These are phyloP conservation scores for Bombylius discolor DNA, from an alignment of 2,888 invertebrate species.

Conservation along the genomic window DNA sequence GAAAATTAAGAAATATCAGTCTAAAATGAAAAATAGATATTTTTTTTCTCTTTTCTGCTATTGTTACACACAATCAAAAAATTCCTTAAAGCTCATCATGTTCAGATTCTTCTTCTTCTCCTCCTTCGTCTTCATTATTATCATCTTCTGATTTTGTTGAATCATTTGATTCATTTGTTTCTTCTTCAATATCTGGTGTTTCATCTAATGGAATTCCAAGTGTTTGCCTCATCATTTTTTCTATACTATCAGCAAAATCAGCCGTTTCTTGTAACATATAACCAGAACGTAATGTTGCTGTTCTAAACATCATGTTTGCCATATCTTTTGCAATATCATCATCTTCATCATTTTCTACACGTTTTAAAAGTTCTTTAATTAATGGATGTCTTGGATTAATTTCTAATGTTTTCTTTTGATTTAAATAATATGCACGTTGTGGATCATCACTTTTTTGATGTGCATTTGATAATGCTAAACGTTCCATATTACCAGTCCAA, in stretches of 20 bases:
- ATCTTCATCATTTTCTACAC: constrained; percentile 63
- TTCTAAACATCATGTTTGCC: constrained; percentile 80
- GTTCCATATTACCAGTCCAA: constrained; percentile 99
- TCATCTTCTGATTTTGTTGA: constrained; percentile 35
- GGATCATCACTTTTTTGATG: constrained; percentile 92
- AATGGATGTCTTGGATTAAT: constrained; percentile 96
- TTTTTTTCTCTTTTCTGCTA: too few species aligned
- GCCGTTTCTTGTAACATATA: constrained; percentile 77
- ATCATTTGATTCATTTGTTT: constrained; percentile 34
- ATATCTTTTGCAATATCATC: constrained; percentile 70
- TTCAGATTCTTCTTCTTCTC: constrained; percentile 35
- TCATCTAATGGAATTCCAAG: constrained; percentile 69
- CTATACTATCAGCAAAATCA: constrained; percentile 82
- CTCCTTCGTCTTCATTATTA: constrained; percentile 35
- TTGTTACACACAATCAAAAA: too few species aligned
- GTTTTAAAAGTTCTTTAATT: constrained; percentile 75
- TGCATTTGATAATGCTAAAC: constrained; percentile 87
- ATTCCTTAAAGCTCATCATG: constrained; percentile 48
- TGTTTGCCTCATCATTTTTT: constrained; percentile 71
- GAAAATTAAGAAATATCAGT: too few species aligned
- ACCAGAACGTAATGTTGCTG: constrained; percentile 89
- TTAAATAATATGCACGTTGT: constrained; percentile 72
- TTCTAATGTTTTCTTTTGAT: constrained; percentile 93
- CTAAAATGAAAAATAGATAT: too few species aligned
- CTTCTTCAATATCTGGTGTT: constrained; percentile 38